Conservation (phyloP, 2,797 vertebrate species). For the Merluccius polli region DNA sequence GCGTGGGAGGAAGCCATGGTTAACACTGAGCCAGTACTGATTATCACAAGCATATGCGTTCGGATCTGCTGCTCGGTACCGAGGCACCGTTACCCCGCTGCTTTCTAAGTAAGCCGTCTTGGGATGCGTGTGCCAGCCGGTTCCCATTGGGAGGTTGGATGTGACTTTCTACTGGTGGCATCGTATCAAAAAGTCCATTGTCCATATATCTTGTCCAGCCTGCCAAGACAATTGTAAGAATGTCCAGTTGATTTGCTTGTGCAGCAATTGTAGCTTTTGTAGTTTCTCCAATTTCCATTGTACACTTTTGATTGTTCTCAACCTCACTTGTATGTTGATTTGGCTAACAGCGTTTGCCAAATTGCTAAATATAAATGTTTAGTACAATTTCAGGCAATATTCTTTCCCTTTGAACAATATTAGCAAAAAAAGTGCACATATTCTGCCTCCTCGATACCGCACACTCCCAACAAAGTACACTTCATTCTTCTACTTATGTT, state of each 20-base stretch:
- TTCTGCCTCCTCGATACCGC: background rate
- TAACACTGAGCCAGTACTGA: slow-evolving; percentile 62
- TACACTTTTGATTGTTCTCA: background rate
- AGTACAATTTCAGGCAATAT: background rate
- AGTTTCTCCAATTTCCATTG: background rate
- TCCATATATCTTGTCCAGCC: background rate
- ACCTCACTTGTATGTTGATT: background rate
- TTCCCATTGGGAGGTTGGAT: background rate
- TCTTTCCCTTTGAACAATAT: background rate
- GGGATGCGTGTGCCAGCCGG: background rate
- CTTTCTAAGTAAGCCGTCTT: slow-evolving; percentile 11
- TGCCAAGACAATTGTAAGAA: background rate
- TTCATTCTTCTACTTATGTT: slow-evolving; percentile 27
- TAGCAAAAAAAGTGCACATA: background rate
- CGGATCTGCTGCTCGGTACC: slow-evolving; percentile 49
- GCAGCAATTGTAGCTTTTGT: background rate
- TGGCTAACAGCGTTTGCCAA: background rate
- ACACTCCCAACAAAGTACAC: slow-evolving; percentile 2
- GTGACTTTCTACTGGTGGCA: background rate
- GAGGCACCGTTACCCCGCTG: slow-evolving; percentile 41
- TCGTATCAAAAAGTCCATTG: background rate
- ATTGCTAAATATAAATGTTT: background rate
- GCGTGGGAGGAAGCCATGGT: slow-evolving; percentile 60
- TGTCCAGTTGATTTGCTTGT: background rate
- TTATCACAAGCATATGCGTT: slow-evolving; percentile 58